Evolutionary conservation across 1,140 invertebrate genomes (phyloP), one percentile per base, ranked within the genome.

Genomic region (Branchinecta lindahli): DNA sequence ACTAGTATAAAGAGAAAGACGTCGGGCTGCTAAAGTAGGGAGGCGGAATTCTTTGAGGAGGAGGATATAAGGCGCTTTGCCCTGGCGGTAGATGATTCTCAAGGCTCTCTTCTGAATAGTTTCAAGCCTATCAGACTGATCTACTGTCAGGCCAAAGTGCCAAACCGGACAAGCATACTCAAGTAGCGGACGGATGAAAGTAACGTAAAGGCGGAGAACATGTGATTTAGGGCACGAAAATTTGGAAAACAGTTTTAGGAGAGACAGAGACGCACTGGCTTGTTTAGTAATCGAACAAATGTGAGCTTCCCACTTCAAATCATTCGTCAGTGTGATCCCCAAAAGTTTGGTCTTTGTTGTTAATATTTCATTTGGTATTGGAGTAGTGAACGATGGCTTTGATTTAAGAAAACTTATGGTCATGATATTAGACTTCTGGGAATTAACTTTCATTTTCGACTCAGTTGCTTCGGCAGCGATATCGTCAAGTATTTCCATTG

Each of bases 141-240:
- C 52, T 20, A 20, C 52, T 15, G 52, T 61, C 52, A 61, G 52
- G 52, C 52, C 18, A 20, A 15, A 61, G 18, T 61, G 52, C 52
- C 52, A 61, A 61, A 61, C 52, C 12, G 52, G 52, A 61, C 52
- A 61, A 61, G 52, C 18, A 61, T 61, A 61, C 18, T 61, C 52
- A 15, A 61, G 12, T 20, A 61, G 18, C 52, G 52, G 52, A 15
- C 52, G 12, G 52, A 12, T 20, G 18, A 61, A 61, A 61, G 52
- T 61, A 61, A 61, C 18, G 18, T 15, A 61, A 61, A 61, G 12
- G 18, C 52, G 52, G 12, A 61, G 18, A 15, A 61, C 12, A 20
- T 61, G 52, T 33, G 33, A 33, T 33, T 33, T 33, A 33, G 33
- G 33, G 33, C 33, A 33, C 33, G 33, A 33, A 33, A 33, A 33